Conservation (phyloP, 1,140 invertebrate genomes). For the Paraescarpia echinospica region DNA sequence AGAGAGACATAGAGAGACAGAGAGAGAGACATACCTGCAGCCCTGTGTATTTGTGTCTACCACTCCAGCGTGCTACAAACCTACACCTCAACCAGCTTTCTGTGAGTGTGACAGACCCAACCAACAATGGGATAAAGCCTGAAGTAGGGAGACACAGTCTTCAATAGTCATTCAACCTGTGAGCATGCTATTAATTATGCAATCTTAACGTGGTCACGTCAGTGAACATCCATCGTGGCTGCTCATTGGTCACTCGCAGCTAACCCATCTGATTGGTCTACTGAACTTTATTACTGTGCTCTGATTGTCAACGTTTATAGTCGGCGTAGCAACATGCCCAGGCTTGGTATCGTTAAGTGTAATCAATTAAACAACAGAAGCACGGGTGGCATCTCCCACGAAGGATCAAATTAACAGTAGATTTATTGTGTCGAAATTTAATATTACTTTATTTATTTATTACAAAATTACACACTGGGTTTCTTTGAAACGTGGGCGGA, state of each 20-base stretch:
- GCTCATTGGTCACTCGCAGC: background rate
- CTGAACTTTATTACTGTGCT: background rate
- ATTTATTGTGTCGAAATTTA: background rate
- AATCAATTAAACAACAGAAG: background rate
- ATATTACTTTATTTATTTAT: background rate
- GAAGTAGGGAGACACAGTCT: background rate
- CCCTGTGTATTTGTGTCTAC: background rate
- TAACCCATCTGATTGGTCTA: background rate
- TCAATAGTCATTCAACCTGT: background rate
- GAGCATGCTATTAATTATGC: background rate
- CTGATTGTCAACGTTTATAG: background rate
- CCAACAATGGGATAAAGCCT: background rate
- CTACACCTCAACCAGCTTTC: background rate
- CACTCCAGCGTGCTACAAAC: background rate
- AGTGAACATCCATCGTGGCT: background rate
- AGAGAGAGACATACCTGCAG: background rate
- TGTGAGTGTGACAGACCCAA: background rate
- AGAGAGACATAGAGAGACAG: background rate
- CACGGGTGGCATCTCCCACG: too few relatives aligned
- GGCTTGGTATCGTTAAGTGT: background rate
- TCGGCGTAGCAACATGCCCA: background rate
- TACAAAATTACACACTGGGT: background rate
- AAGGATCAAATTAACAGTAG: background rate
- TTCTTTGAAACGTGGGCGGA: background rate
- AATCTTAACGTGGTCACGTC: background rate